Percentiles rank a stretch among this genome's conserved stretches.
Evolutionary conservation across 2,113 vertebrate species (phyloP).

Genomic region (Falcunculus frontatus): DNA sequence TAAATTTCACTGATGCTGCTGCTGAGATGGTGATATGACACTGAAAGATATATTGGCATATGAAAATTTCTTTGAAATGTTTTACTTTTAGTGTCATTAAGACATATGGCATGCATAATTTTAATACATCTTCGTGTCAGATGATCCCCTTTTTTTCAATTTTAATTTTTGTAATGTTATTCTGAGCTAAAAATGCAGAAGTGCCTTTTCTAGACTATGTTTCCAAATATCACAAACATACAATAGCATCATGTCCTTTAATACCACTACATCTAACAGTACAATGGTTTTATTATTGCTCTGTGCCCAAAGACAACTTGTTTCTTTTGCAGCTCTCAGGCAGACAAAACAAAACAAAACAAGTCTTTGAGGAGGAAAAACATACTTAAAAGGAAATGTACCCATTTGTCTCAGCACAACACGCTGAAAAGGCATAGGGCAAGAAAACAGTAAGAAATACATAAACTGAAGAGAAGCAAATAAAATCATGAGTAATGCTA

Average conservation of each 20-base stretch:
- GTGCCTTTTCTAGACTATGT: not conserved
- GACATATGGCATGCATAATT: not conserved
- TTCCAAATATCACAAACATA: not conserved
- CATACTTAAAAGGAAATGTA: not conserved
- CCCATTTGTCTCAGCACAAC: not conserved
- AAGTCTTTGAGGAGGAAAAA: constrained; percentile 16
- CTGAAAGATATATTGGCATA: not conserved
- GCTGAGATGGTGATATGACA: not conserved
- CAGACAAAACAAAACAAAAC: not conserved
- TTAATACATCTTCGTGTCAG: not conserved
- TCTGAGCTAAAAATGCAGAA: not conserved
- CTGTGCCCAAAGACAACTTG: not conserved
- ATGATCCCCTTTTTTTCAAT: not conserved
- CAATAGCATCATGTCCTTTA: not conserved
- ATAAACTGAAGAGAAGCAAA: constrained; percentile 2
- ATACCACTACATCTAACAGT: not conserved
- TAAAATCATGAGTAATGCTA: not conserved
- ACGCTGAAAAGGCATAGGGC: not conserved
- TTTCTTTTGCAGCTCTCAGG: constrained; percentile 12
- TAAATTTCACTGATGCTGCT: not conserved
- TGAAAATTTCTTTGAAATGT: not conserved
- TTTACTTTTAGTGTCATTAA: not conserved
- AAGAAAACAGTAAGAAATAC: not conserved
- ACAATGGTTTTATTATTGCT: constrained; percentile 13
- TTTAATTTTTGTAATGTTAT: not conserved